Evolutionary conservation across 2,888 invertebrate species (phyloP).

Genomic region (Eilema depressum): DNA sequence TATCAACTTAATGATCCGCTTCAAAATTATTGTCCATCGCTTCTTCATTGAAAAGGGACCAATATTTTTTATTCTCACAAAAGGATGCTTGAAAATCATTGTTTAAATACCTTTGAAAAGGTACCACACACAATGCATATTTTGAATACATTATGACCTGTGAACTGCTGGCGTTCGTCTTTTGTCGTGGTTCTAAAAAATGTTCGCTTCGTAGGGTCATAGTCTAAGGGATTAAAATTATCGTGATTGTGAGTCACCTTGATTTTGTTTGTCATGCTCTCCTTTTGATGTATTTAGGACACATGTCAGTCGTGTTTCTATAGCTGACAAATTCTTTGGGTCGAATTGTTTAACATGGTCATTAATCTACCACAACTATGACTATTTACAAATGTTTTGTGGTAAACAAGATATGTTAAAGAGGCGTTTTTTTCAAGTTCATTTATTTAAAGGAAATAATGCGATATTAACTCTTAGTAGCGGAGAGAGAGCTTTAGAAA

Average conservation of each 20-base stretch:
- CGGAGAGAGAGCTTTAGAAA: neutral
- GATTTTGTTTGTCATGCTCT: slow-evolving; percentile 57
- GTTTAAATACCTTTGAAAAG: slow-evolving; percentile 70
- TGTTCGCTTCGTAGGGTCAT: slow-evolving; percentile 55
- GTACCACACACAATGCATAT: slow-evolving; percentile 80
- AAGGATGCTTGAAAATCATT: slow-evolving; percentile 74
- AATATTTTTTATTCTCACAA: slow-evolving; percentile 65
- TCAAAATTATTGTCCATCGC: slow-evolving; percentile 73
- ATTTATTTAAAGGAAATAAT: neutral
- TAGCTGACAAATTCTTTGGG: slow-evolving; percentile 42
- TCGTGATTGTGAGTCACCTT: slow-evolving; percentile 68
- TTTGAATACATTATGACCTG: slow-evolving; percentile 82
- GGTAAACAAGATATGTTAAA: slow-evolving; percentile 4
- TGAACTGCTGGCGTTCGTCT: slow-evolving; percentile 58
- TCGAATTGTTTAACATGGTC: slow-evolving; percentile 27
- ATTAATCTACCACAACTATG: slow-evolving; percentile 22
- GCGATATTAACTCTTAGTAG: too few relatives aligned
- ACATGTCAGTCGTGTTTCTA: slow-evolving; percentile 61
- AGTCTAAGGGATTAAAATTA: slow-evolving; percentile 67
- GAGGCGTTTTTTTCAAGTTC: neutral
- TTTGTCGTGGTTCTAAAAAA: slow-evolving; percentile 55
- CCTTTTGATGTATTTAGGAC: slow-evolving; percentile 51
- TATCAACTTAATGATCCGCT: slow-evolving; percentile 81
- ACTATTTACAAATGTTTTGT: slow-evolving; percentile 23
- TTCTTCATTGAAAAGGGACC: slow-evolving; percentile 62